Evolutionary conservation across 2,888 invertebrate genomes (phyloP).

Genomic region (Spatulosminthurus flaviceps): DNA sequence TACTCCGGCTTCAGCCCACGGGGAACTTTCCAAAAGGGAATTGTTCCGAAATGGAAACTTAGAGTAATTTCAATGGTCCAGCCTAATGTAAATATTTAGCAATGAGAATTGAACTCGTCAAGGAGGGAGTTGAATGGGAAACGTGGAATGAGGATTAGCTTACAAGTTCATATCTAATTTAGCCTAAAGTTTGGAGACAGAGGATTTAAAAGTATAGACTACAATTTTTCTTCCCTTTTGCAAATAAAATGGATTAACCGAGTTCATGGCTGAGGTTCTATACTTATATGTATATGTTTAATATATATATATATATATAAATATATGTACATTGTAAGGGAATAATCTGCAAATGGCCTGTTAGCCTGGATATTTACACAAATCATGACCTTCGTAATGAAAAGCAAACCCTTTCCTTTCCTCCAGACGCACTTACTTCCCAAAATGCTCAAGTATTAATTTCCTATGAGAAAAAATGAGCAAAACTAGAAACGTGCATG

Average conservation of each 20-base stretch:
- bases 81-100: neutral
- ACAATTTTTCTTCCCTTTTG: neutral
- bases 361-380: neutral
- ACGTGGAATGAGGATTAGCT: neutral
- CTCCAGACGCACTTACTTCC: neutral
- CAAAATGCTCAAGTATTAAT: neutral
- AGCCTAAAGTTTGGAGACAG: neutral
- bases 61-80: neutral
- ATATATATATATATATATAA: neutral
- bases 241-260: neutral
- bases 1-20: too few relatives aligned
- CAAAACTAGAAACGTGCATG: neutral
- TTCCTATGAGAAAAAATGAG: neutral
- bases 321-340: too few relatives aligned
- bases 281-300: neutral
- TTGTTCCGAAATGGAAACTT: slow-evolving; percentile 14
- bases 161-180: neutral
- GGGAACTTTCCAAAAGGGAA: too few relatives aligned
- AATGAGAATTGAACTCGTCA: neutral
- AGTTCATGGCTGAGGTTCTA: neutral
- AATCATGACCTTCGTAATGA: slow-evolving; percentile 13
- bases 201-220: neutral
- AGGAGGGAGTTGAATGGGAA: neutral
- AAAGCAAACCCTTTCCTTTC: neutral
- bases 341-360: slow-evolving; percentile 1